Evolutionary conservation across 53 echinoderm and acorn worm genomes (phyloP).

Genomic region (Pentamera pediparva): DNA sequence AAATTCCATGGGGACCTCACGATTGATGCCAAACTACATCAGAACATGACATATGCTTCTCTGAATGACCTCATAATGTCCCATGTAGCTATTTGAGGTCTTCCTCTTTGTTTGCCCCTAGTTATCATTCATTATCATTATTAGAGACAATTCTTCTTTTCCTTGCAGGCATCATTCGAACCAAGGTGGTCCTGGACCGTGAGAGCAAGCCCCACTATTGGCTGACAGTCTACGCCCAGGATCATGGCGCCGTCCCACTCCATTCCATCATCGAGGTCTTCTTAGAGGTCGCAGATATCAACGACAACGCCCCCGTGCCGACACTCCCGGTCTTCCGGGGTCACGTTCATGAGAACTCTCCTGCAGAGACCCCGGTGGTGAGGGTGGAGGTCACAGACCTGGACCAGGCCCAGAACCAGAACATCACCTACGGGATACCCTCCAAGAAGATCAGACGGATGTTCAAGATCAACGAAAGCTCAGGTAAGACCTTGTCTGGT

Average conservation of each 20-base stretch:
- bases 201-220: conserved; percentile 83
- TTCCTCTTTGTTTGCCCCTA: too few species aligned
- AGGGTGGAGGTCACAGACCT: conserved; percentile 63
- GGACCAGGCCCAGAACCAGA: conserved; percentile 59
- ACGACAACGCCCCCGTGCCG: conserved; percentile 86
- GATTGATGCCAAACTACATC: too few species aligned
- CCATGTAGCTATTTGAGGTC: too few species aligned
- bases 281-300: conserved; percentile 74
- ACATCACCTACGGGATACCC: conserved; percentile 55
- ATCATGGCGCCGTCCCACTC: conserved; percentile 77
- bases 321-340: conserved; percentile 68
- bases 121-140: too few species aligned
- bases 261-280: conserved; percentile 82
- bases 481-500: conserved; percentile 48
- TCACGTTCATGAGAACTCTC: conserved; percentile 60
- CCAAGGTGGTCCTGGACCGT: conserved; percentile 68
- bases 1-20: too few species aligned
- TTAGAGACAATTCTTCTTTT: too few species aligned
- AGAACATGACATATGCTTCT: too few species aligned
- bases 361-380: conserved; percentile 48
- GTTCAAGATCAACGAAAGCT: conserved; percentile 60
- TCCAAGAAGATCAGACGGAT: conserved; percentile 49
- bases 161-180: conserved; percentile 60
- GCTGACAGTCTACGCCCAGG: conserved; percentile 95
- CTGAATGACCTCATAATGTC: too few species aligned